Percentiles rank a stretch among this genome's conserved stretches.
Conservation (phyloP, 2,888 invertebrate species). For the Operophtera brumata region DNA sequence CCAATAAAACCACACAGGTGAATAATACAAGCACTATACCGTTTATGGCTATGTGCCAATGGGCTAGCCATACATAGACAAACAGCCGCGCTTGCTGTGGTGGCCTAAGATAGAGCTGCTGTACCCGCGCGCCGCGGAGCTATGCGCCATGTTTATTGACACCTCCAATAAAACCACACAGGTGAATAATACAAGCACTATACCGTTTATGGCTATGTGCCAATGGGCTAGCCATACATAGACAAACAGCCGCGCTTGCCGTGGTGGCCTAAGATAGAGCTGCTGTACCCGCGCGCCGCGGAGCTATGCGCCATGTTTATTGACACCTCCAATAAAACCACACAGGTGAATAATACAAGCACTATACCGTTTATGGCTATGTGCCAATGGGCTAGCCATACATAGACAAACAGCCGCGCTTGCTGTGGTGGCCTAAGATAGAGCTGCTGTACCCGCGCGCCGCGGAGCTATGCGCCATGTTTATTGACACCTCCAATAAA, state of each 20-base stretch:
- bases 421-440: constrained; percentile 99
- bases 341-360: constrained; percentile 81
- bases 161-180: constrained; percentile 96
- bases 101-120: constrained; percentile 98
- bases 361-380: no score
- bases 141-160: constrained; percentile 96
- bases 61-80: no score
- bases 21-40: no score
- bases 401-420: constrained; percentile 92
- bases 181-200: no score
- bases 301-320: constrained; percentile 97
- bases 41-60: no score
- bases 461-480: constrained; percentile 94
- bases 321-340: constrained; percentile 96
- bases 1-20: constrained; percentile 93
- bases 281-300: constrained; percentile 94
- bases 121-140: constrained; percentile 94
- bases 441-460: constrained; percentile 96
- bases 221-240: no score
- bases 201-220: no score
- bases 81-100: constrained; percentile 94
- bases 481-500: constrained; percentile 96
- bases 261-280: constrained; percentile 99
- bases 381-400: no score
- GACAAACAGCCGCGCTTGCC: constrained; percentile 93